Base-by-base conservation (phyloP, 2,888 invertebrate species). In the Vesta saturnalis region DNA sequence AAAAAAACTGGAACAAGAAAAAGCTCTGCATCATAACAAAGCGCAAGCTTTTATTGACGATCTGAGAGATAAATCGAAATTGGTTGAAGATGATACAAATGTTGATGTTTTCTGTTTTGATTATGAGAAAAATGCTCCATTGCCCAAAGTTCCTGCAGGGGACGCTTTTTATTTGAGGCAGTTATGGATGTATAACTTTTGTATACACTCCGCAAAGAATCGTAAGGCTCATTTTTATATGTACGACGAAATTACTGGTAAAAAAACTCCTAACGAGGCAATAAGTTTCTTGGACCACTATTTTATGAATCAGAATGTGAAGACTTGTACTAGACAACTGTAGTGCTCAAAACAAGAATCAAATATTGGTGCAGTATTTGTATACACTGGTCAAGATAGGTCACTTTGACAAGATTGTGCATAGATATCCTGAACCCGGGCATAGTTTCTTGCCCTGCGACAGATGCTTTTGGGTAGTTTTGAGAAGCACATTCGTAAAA, bases 261-360 rank as follows among this genome's bases (percentile, higher is more conserved):
- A n/a, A n/a, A n/a, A n/a, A n/a, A n/a, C n/a, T n/a, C n/a, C n/a
- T n/a, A n/a, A n/a, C n/a, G n/a, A n/a, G n/a, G n/a, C n/a, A n/a
- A n/a, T n/a, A n/a, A n/a, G n/a, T n/a, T n/a, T n/a, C n/a, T n/a
- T n/a, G n/a, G n/a, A n/a, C n/a, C n/a, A n/a, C 30, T 30, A n/a
- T n/a, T n/a, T n/a, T n/a, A n/a, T n/a, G n/a, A n/a, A n/a, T n/a
- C n/a, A n/a, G n/a, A n/a, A n/a, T n/a, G n/a, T n/a, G n/a, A n/a
- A n/a, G n/a, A n/a, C n/a, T n/a, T n/a, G n/a, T n/a, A n/a, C n/a
- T n/a, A n/a, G 73, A 72, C 47, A 73, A 73, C 60, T 70, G 67
- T 22, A 47, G 61, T 14, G 64, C 72, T 1, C 67, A 71, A 55
- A 71, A 73, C 56, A 68, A 69, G 62, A 72, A 71, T 35, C 39